Evolutionary conservation across 2,797 vertebrate genomes (phyloP).

Genomic region (Crypturellus tataupa): DNA sequence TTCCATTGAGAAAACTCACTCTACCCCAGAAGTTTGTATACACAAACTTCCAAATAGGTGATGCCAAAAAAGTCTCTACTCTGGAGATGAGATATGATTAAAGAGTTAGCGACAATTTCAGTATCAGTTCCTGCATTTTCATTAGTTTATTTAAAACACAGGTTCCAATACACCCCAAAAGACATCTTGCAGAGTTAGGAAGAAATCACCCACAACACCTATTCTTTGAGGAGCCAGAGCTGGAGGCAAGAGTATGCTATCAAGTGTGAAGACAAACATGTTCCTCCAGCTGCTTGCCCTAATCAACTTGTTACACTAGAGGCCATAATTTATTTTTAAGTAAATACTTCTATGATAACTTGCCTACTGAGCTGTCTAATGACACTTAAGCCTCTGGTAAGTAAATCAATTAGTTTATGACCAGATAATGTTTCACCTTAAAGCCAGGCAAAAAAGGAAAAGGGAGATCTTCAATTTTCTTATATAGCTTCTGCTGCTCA

Average conservation of each 20-base stretch:
- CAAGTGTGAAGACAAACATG: slow-evolving; percentile 71
- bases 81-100: not conserved
- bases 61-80: not conserved
- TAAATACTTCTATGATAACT: slow-evolving; percentile 62
- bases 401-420: slow-evolving; percentile 59
- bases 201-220: slow-evolving; percentile 64
- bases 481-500: not conserved
- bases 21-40: not conserved
- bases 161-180: slow-evolving; percentile 54
- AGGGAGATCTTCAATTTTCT: not conserved
- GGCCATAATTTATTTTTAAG: slow-evolving; percentile 76
- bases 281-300: slow-evolving; percentile 77
- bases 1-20: not conserved
- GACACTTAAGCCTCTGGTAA: slow-evolving; percentile 42
- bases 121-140: not conserved
- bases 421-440: not conserved
- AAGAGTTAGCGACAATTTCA: not conserved
- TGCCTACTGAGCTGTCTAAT: slow-evolving; percentile 62
- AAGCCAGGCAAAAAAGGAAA: no score
- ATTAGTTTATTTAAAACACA: not conserved
- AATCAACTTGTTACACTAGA: slow-evolving; percentile 70
- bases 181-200: not conserved
- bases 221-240: slow-evolving; percentile 68
- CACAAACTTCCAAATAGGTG: not conserved
- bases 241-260: slow-evolving; percentile 60